Conservation (phyloP, 2,888 invertebrate genomes). For the Saturnia pavonia region DNA sequence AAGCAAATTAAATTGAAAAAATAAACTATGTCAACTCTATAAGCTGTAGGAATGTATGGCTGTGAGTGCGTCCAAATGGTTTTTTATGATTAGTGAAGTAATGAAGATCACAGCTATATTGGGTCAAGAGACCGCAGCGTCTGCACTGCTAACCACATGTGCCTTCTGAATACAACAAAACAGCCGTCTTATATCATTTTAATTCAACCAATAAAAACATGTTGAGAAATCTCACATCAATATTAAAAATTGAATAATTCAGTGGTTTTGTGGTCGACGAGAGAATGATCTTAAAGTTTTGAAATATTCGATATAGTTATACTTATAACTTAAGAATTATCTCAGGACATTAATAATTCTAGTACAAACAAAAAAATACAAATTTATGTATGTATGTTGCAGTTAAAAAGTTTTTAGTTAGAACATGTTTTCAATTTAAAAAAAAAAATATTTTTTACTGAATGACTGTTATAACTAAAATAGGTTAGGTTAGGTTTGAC, state of each 20-base stretch:
- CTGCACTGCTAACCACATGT: constrained; percentile 1
- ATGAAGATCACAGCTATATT: not conserved
- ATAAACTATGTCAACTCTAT: constrained; percentile 5
- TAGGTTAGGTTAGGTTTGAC: too few relatives aligned
- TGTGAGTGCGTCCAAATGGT: constrained; percentile 3
- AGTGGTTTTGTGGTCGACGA: not conserved
- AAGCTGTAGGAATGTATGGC: not conserved
- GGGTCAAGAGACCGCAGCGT: constrained; percentile 1
- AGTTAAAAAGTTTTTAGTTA: too few relatives aligned
- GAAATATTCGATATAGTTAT: not conserved
- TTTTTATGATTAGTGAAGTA: constrained; percentile 2
- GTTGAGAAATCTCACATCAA: not conserved
- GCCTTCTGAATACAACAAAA: not conserved
- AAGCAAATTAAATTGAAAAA: constrained; percentile 1
- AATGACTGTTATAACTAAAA: too few relatives aligned
- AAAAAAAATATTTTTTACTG: too few relatives aligned
- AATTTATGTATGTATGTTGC: too few relatives aligned
- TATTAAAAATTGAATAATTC: not conserved
- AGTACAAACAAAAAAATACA: not conserved
- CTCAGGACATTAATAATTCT: not conserved
- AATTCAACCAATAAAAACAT: not conserved
- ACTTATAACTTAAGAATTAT: too few relatives aligned
- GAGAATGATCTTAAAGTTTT: not conserved
- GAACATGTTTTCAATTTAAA: too few relatives aligned
- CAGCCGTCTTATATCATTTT: not conserved